A percentile compares a stretch with the other conserved stretches of the same genome.
These are phyloP conservation scores for Drosophila hydei DNA, from an alignment of 1,140 invertebrate genomes.

Conservation along the genomic window DNA sequence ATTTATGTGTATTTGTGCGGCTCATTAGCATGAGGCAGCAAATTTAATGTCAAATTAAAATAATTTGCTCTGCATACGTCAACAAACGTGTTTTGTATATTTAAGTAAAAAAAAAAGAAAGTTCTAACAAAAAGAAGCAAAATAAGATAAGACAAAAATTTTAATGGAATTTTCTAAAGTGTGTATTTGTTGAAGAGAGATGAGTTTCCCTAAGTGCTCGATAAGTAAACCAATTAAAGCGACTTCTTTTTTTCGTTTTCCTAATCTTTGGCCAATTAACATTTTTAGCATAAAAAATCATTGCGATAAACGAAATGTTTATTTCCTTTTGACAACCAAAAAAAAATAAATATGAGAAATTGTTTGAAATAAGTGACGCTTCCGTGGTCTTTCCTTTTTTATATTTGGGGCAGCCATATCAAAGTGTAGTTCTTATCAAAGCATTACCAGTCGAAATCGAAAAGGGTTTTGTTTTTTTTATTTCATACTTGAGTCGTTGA, in stretches of 20 bases:
- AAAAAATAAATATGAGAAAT: background rate
- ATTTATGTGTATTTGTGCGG: no score
- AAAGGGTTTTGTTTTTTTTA: background rate
- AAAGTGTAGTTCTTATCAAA: background rate
- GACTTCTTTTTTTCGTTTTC: background rate
- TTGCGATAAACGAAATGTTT: background rate
- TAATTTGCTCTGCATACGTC: slow-evolving; percentile 22
- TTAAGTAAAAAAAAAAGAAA: slow-evolving; percentile 8
- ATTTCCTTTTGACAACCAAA: slow-evolving; percentile 16
- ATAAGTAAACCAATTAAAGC: slow-evolving; percentile 1
- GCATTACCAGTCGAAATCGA: background rate
- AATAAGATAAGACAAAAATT: background rate
- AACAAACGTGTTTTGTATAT: slow-evolving; percentile 30
- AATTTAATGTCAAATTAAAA: slow-evolving; percentile 18
- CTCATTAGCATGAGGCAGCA: slow-evolving; percentile 59
- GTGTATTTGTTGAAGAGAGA: background rate
- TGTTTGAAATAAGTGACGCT: background rate
- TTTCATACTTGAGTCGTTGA: slow-evolving; percentile 1
- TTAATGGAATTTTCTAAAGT: background rate
- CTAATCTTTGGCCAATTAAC: background rate
- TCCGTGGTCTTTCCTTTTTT: slow-evolving; percentile 6
- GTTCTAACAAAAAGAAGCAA: background rate
- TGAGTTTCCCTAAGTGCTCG: background rate
- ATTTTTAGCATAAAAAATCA: background rate
- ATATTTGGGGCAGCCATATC: background rate